phyloP scores from a whole-genome alignment of 92 coral and sea anemone genomes.

The Pocillopora grandis region DNA sequence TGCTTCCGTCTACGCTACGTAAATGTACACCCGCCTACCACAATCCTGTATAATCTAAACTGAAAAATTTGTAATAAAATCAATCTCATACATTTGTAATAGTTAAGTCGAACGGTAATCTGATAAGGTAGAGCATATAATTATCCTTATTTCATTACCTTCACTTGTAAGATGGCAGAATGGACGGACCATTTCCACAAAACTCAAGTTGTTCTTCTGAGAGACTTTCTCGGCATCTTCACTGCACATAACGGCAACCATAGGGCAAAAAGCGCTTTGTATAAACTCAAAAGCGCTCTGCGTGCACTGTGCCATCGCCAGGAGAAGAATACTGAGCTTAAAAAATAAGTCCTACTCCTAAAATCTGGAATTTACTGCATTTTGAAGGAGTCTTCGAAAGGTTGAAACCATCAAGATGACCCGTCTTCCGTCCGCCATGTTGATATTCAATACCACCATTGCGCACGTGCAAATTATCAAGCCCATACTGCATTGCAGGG shows the following conservation, averaged over 20 bases:
- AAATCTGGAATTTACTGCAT: slow-evolving; percentile 21
- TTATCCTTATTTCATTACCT: slow-evolving; percentile 60
- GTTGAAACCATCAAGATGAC: neutral
- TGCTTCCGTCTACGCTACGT: too few relatives aligned
- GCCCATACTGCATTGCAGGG: slow-evolving; percentile 47
- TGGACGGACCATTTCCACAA: slow-evolving; percentile 95
- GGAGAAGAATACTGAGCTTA: neutral
- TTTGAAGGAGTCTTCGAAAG: slow-evolving; percentile 17
- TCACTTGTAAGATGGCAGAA: slow-evolving; percentile 96
- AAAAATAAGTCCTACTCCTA: neutral
- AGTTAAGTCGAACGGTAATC: neutral
- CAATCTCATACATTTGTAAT: neutral
- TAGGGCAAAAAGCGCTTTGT: slow-evolving; percentile 95
- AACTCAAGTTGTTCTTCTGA: slow-evolving; percentile 86
- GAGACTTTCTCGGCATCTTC: slow-evolving; percentile 95
- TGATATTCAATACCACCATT: slow-evolving; percentile 64
- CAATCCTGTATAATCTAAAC: neutral
- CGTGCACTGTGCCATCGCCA: slow-evolving; percentile 90
- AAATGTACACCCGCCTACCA: too few relatives aligned
- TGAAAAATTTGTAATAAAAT: neutral
- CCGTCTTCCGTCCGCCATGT: slow-evolving; percentile 77
- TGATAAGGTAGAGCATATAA: neutral
- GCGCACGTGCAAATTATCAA: slow-evolving; percentile 63
- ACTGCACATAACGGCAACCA: slow-evolving; percentile 95
- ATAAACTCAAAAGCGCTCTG: slow-evolving; percentile 91